Evolutionary conservation across 2,888 invertebrate genomes (phyloP).

Genomic region (Eupelmus urozonus): DNA sequence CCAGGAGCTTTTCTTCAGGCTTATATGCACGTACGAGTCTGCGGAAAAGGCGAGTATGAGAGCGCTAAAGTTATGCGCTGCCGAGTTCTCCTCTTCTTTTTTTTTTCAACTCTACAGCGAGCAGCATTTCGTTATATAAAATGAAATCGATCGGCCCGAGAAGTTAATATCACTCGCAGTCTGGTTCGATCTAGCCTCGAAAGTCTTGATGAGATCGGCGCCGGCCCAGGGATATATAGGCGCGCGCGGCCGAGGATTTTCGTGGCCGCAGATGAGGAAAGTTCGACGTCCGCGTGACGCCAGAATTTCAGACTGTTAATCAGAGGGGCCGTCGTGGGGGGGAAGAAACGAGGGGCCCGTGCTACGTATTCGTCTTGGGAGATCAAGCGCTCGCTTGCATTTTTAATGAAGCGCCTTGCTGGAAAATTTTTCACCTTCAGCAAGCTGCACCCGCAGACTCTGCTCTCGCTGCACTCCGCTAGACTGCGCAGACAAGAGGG

Average conservation of each 20-base stretch:
- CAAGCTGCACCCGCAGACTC: too few species aligned
- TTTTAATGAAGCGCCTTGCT: constrained; percentile 26
- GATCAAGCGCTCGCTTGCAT: constrained; percentile 17
- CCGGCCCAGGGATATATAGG: neutral
- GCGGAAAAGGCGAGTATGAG: constrained; percentile 22
- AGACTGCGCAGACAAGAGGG: too few species aligned
- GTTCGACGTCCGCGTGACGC: constrained; percentile 32
- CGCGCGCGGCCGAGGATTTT: constrained; percentile 7
- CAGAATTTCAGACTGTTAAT: constrained; percentile 44
- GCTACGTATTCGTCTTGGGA: constrained; percentile 6
- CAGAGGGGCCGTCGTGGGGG: constrained; percentile 12
- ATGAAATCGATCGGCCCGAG: constrained; percentile 44
- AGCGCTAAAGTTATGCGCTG: constrained; percentile 13
- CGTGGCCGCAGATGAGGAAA: constrained; percentile 35
- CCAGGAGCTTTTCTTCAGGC: neutral
- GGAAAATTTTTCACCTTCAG: neutral
- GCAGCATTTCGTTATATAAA: neutral
- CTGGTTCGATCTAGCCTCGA: neutral
- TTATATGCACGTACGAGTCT: constrained; percentile 1
- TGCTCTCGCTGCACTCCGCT: too few species aligned
- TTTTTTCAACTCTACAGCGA: neutral
- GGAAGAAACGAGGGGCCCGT: neutral
- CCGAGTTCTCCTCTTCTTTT: neutral
- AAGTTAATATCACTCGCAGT: constrained; percentile 51
- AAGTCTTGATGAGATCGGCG: constrained; percentile 52